Conservation (phyloP, 23 tunicate species). For the Aplidium turbinatum region DNA sequence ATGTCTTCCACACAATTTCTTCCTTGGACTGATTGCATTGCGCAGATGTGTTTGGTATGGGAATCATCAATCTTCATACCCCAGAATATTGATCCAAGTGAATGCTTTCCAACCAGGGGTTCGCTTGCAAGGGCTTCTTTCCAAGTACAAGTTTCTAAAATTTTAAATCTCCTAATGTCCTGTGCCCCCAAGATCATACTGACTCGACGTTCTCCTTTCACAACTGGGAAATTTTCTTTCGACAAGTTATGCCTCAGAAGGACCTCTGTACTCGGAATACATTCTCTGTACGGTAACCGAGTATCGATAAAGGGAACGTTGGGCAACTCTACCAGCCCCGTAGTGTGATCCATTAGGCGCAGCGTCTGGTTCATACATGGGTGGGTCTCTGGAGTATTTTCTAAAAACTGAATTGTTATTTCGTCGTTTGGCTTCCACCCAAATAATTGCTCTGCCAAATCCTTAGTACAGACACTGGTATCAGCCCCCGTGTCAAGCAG, state of each 20-base stretch:
- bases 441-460: conserved; percentile 2
- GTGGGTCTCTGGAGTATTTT: not conserved
- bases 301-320: conserved; percentile 7
- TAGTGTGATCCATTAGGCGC: not conserved
- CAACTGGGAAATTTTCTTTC: conserved; percentile 6
- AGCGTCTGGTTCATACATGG: conserved; percentile 12
- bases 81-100: conserved; percentile 15
- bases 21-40: not conserved
- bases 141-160: conserved; percentile 6
- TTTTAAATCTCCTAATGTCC: not conserved
- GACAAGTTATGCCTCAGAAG: not conserved
- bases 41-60: not conserved
- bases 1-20: not conserved
- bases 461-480: conserved; percentile 13
- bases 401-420: conserved; percentile 1
- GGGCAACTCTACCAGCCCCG: not conserved
- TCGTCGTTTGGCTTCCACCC: conserved; percentile 2
- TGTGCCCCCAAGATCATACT: conserved; percentile 10
- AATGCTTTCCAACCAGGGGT: not conserved
- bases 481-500: conserved; percentile 10
- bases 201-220: not conserved
- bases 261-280: not conserved
- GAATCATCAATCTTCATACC: not conserved
- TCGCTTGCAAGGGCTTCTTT: not conserved
- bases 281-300: not conserved